Evolutionary conservation across 2,113 vertebrate species (phyloP).

Genomic region (Microtus richardsoni): DNA sequence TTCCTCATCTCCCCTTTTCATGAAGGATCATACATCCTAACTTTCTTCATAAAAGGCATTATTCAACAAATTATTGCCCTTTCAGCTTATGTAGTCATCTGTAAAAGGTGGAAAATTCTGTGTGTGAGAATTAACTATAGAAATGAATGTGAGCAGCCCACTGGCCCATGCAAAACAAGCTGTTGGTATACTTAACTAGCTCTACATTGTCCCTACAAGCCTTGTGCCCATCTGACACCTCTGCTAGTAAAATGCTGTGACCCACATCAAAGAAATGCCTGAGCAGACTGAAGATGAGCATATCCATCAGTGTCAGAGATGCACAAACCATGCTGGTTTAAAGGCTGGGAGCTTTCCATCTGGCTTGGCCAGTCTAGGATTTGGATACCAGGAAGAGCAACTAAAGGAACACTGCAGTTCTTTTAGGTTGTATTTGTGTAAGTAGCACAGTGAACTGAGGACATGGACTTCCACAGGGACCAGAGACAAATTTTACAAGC

Average conservation of each 20-base stretch:
- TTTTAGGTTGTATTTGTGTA: not conserved
- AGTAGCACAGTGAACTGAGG: not conserved
- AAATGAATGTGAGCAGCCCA: not conserved
- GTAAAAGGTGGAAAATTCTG: not conserved
- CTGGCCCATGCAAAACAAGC: not conserved
- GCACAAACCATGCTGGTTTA: not conserved
- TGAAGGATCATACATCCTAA: not conserved
- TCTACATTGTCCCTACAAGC: not conserved
- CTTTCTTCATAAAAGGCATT: not conserved
- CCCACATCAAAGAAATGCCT: not conserved
- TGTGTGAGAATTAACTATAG: not conserved
- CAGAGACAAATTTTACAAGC: not conserved
- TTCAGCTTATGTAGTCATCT: not conserved
- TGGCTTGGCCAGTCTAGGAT: not conserved
- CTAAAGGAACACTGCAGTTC: not conserved
- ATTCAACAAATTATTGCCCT: not conserved
- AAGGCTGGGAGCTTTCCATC: not conserved
- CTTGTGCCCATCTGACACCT: not conserved
- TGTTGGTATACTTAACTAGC: not conserved
- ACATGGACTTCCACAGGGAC: not conserved
- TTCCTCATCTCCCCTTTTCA: not conserved
- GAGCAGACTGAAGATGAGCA: not conserved
- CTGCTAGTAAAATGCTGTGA: not conserved
- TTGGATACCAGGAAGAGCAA: not conserved
- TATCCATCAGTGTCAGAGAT: not conserved